Percentiles rank a stretch among this genome's conserved stretches.
These are phyloP conservation scores for Aricia agestis DNA, from an alignment of 1,140 invertebrate genomes.

Conservation along the genomic window DNA sequence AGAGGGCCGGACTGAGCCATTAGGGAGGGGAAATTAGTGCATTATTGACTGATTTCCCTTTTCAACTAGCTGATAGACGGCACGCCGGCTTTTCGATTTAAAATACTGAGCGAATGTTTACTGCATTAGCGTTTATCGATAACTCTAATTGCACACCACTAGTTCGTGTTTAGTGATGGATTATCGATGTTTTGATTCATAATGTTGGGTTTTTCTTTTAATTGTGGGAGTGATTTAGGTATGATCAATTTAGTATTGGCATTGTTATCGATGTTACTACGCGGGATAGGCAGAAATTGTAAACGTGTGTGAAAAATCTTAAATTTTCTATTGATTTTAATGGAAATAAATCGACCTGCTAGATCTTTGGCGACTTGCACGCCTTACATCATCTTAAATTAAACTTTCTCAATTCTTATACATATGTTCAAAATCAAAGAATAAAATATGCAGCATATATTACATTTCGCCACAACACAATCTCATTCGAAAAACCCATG, in stretches of 20 bases:
- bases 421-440: too few relatives aligned
- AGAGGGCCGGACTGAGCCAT: slow-evolving; percentile 64
- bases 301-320: too few relatives aligned
- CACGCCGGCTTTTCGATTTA: slow-evolving; percentile 67
- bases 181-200: slow-evolving; percentile 1
- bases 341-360: too few relatives aligned
- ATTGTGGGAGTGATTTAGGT: too few relatives aligned
- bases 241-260: too few relatives aligned
- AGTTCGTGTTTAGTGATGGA: neutral
- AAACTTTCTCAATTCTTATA: too few relatives aligned
- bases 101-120: slow-evolving; percentile 56
- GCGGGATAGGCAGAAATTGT: too few relatives aligned
- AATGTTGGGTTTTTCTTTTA: neutral
- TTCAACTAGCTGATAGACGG: slow-evolving; percentile 70
- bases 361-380: too few relatives aligned
- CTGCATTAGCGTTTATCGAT: slow-evolving; percentile 47
- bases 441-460: neutral
- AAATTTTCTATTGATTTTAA: too few relatives aligned
- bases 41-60: slow-evolving; percentile 75
- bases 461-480: neutral
- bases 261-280: too few relatives aligned
- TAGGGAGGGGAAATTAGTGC: slow-evolving; percentile 74
- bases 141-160: slow-evolving; percentile 15
- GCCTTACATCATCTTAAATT: too few relatives aligned
- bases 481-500: slow-evolving; percentile 9